A percentile compares a stretch with the other conserved stretches of the same genome.
phyloP scores from a whole-genome alignment of 2,888 invertebrate genomes.

The Geophilus truncorum region DNA sequence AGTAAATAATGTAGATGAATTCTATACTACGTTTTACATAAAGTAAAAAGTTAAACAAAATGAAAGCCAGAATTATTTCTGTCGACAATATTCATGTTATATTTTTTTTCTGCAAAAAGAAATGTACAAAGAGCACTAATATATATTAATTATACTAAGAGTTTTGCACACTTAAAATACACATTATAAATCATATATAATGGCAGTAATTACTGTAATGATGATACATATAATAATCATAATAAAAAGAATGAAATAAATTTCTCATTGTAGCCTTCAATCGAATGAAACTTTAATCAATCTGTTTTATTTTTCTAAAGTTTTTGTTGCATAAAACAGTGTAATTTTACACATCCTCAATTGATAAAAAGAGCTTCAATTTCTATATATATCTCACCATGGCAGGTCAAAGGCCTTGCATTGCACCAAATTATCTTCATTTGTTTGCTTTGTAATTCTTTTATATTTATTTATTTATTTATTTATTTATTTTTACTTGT shows the following conservation, averaged over 20 bases:
- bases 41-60: no score
- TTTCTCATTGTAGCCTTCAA: neutral
- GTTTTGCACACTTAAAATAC: neutral
- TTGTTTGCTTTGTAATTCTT: neutral
- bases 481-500: neutral
- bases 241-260: no score
- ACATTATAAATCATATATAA: no score
- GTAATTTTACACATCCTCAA: constrained; percentile 2
- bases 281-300: neutral
- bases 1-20: neutral
- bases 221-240: no score
- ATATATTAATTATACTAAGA: neutral
- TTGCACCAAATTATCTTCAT: neutral
- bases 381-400: neutral
- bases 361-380: neutral
- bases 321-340: neutral
- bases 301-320: neutral
- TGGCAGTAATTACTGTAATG: no score
- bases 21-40: neutral
- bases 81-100: no score
- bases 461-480: neutral
- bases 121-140: no score
- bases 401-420: neutral
- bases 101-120: no score
- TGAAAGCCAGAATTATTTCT: no score